phyloP scores from a whole-genome alignment of 2,113 vertebrate species.

The Halcyon senegalensis region DNA sequence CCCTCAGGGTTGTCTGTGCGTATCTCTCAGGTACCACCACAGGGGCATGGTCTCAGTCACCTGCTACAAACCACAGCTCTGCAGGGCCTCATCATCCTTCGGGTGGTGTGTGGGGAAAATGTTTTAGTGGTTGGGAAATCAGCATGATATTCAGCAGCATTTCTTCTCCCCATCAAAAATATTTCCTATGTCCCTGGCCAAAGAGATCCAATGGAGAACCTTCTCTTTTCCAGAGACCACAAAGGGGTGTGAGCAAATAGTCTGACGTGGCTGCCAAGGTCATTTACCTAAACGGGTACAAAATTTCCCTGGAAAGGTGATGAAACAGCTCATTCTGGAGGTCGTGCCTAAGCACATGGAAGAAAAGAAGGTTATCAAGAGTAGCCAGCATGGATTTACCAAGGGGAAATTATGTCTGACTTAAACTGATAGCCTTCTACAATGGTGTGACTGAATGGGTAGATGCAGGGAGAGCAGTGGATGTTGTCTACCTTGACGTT shows the following conservation, averaged over 20 bases:
- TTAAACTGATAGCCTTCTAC: no score
- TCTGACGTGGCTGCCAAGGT: background rate
- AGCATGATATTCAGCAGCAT: background rate
- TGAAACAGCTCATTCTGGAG: no score
- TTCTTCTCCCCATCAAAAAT: background rate
- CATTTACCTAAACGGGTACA: background rate
- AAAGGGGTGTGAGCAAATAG: background rate
- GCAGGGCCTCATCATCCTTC: no score
- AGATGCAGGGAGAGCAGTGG: no score
- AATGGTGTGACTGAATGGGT: no score
- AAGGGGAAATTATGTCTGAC: no score
- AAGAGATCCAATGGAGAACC: background rate
- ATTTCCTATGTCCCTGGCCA: background rate
- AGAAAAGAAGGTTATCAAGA: no score
- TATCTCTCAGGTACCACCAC: background rate
- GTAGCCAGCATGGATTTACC: no score
- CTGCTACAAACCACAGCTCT: background rate
- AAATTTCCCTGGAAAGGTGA: no score
- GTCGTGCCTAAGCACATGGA: no score
- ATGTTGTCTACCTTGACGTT: no score
- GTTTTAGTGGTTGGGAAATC: background rate
- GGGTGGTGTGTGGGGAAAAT: background rate
- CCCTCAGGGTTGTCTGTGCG: background rate
- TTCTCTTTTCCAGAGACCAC: background rate
- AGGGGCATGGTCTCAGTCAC: background rate